Evolutionary conservation across 2,888 invertebrate species (phyloP).

Genomic region (Limnephilus rhombicus): DNA sequence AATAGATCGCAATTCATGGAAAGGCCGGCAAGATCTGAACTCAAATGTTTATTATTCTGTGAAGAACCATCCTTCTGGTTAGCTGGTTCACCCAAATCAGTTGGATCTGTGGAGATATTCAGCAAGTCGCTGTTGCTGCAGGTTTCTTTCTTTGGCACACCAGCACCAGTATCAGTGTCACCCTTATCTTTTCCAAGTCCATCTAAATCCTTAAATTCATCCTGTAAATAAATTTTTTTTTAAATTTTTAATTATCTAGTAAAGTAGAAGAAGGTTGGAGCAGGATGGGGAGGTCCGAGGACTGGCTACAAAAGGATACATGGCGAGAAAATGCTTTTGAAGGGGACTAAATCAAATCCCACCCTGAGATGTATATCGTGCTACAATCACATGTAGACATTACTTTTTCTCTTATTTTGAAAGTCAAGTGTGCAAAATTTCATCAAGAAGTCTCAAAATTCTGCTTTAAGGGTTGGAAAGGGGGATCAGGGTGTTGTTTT

Average conservation of each 20-base stretch:
- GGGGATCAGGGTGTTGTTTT: no score
- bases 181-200: conserved; percentile 70
- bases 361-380: not conserved
- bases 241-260: no score
- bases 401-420: no score
- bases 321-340: not conserved
- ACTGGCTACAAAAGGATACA: not conserved
- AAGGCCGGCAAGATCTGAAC: conserved; percentile 74
- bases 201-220: conserved; percentile 79
- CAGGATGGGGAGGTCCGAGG: not conserved
- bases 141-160: not conserved
- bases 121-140: conserved; percentile 48
- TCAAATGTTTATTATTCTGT: conserved; percentile 63
- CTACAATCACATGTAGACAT: no score
- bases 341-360: not conserved
- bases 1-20: conserved; percentile 72
- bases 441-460: no score
- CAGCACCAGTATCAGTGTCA: conserved; percentile 55
- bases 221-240: conserved; percentile 76
- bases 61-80: not conserved
- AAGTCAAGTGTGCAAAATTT: no score
- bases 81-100: conserved; percentile 43
- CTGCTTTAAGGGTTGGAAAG: no score
- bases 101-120: conserved; percentile 37
- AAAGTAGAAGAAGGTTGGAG: not conserved